A percentile compares a stretch with the other conserved stretches of the same genome.
Evolutionary conservation across 2,797 vertebrate species (phyloP).

Genomic region (Halcyon badia): DNA sequence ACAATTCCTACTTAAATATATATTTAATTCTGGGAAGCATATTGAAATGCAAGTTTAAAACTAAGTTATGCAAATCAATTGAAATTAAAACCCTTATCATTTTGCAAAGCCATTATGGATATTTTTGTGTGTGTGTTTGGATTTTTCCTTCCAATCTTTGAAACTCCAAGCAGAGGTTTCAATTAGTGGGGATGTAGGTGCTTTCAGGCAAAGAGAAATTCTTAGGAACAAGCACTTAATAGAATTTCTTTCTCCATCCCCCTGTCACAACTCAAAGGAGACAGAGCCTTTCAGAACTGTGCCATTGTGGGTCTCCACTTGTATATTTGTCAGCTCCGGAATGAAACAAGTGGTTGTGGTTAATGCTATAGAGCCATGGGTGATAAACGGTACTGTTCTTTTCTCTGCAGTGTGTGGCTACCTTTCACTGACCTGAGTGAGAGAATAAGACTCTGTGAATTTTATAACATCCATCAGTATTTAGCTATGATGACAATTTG

Average conservation of each 20-base stretch:
- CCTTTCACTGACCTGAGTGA: neutral
- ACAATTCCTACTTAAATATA: neutral
- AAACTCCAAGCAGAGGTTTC: neutral
- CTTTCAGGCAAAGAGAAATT: neutral
- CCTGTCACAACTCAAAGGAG: neutral
- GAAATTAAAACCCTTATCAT: neutral
- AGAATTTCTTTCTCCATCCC: neutral
- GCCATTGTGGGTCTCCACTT: neutral
- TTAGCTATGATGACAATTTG: neutral
- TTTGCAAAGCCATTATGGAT: neutral
- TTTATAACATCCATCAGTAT: neutral
- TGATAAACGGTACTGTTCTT: neutral
- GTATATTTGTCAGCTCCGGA: neutral
- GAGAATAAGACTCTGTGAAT: neutral
- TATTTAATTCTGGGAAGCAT: neutral
- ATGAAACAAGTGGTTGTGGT: neutral
- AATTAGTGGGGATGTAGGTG: neutral
- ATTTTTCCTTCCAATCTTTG: neutral
- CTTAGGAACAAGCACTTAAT: neutral
- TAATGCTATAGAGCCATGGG: neutral
- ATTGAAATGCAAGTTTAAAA: neutral
- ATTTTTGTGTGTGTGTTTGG: no score
- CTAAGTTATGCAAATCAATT: neutral
- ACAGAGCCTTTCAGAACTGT: neutral
- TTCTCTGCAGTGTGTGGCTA: neutral